Evolutionary conservation across 1,140 invertebrate genomes (phyloP), one percentile per base, ranked within the genome.

Genomic region (Harlomillsia oculata): DNA sequence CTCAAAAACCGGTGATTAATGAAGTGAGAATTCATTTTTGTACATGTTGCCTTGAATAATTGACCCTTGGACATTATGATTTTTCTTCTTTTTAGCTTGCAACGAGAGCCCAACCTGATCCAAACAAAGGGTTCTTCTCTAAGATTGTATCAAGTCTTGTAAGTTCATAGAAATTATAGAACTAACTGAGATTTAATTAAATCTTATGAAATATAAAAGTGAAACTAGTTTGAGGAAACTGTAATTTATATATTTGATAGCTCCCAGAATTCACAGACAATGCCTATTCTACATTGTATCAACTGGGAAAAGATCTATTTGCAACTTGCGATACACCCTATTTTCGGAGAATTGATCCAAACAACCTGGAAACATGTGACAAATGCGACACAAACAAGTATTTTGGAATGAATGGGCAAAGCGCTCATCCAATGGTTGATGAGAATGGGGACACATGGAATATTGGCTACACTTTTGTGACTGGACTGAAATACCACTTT

Each of bases 101-200:
- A 1, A 75, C 73, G 0, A 68, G 64, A 48, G 64, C 68, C 0
- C 70, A 67, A 53, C 56, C 71, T 6, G 74, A 75, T 54, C 70
- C 72, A 8, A 67, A 66, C 52, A 74, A 74, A 60, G 68, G 65
- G 43, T 64, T 75, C n/a, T 68, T 75, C 45, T 67, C 68, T 1
- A 69, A 68, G 59, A 59, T 69, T 32, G 26, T 61, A 5, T 43
- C 37, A n/a, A 49, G 48, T 11, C 5, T 50, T 5, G 46, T 50
- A 21, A 5, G 29, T 50, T 11, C 20, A 11, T 20, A 43, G 25
- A 9, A 45, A 43, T 11, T 13, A 11, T 43, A 9, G 9, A 20
- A 43, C 8, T 11, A 43, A 43, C 11, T 13, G 20, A 8, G 11
- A 18, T 18, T 43, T 11, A 18, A 18, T 18, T 11, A 11, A 8